Conservation (phyloP, 2,113 vertebrate species). For the Cavia aperea region DNA sequence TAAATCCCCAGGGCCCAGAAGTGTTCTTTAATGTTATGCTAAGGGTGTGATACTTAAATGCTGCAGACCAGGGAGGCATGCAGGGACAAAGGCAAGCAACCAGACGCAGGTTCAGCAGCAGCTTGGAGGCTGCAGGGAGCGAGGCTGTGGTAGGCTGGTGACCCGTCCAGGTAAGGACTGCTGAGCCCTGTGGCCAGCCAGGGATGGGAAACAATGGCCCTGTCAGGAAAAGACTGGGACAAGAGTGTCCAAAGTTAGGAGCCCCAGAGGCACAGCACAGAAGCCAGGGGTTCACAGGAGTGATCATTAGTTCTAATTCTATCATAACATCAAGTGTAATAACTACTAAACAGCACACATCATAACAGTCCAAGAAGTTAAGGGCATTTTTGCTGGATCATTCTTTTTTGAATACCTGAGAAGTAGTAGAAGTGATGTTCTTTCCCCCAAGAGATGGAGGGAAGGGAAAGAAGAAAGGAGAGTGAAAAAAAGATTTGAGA, state of each 20-base stretch:
- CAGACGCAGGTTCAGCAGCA: not conserved
- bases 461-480: too few relatives aligned
- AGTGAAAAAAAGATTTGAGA: not conserved
- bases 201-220: not conserved
- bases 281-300: not conserved
- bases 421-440: not conserved
- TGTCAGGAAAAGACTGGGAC: not conserved
- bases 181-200: not conserved
- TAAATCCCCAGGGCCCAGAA: too few relatives aligned
- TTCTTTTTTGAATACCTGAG: not conserved
- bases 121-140: not conserved
- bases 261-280: not conserved
- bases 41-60: not conserved
- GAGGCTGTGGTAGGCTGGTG: not conserved
- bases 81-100: not conserved
- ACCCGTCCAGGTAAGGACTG: not conserved
- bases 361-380: not conserved
- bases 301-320: not conserved
- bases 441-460: not conserved
- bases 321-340: not conserved
- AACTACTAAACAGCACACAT: not conserved
- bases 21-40: not conserved
- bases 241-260: not conserved
- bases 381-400: not conserved
- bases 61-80: not conserved